phyloP scores from a whole-genome alignment of 1,140 invertebrate genomes.

The Ceratosolen fusciceps region DNA sequence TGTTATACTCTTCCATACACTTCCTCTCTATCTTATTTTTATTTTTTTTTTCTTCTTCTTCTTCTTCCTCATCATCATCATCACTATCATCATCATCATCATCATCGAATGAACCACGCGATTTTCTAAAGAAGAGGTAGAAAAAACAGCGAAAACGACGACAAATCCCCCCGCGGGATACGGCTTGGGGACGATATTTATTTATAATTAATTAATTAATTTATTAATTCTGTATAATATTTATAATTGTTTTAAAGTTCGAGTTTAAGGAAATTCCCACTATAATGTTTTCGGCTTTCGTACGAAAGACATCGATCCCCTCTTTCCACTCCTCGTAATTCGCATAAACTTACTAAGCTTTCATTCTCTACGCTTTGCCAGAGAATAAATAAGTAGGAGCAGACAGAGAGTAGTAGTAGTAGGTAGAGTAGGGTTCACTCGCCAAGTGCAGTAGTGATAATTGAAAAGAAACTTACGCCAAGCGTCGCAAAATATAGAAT shows the following conservation, averaged over 20 bases:
- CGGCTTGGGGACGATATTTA: slow-evolving; percentile 57
- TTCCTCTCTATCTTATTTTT: slow-evolving; percentile 47
- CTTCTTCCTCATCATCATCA: neutral
- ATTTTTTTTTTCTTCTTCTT: slow-evolving; percentile 34
- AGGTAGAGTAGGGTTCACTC: slow-evolving; percentile 36
- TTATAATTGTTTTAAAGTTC: slow-evolving; percentile 58
- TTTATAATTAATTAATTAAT: slow-evolving; percentile 51
- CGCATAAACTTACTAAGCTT: slow-evolving; percentile 7
- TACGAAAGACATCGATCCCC: slow-evolving; percentile 23
- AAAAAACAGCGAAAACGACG: slow-evolving; percentile 70
- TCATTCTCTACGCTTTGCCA: slow-evolving; percentile 19
- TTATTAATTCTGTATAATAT: slow-evolving; percentile 61
- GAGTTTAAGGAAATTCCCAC: slow-evolving; percentile 45
- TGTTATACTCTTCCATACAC: slow-evolving; percentile 46
- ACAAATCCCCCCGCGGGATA: slow-evolving; percentile 60
- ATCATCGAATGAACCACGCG: slow-evolving; percentile 57
- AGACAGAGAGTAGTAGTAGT: too few relatives aligned
- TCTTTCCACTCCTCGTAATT: slow-evolving; percentile 1
- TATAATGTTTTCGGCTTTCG: slow-evolving; percentile 18
- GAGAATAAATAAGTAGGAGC: slow-evolving; percentile 40
- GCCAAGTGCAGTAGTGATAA: slow-evolving; percentile 39
- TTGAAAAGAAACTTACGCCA: slow-evolving; percentile 46
- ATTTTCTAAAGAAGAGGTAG: slow-evolving; percentile 67
- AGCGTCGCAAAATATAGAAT: slow-evolving; percentile 40
- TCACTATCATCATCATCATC: too few relatives aligned